phyloP scores from a whole-genome alignment of 1,140 invertebrate species.

The Delia radicum region DNA sequence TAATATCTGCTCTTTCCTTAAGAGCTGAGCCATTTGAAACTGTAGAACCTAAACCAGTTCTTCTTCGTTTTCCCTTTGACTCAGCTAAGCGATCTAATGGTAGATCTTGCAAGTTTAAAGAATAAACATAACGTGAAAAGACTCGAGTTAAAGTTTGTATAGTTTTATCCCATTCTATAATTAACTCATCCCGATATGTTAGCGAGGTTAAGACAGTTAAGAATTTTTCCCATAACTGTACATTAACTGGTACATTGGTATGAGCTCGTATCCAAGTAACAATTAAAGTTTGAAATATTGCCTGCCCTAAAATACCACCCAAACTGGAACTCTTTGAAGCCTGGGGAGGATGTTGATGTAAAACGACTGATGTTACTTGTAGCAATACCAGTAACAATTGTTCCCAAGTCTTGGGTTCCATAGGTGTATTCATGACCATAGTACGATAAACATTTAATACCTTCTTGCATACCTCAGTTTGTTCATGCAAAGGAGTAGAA shows the following conservation, averaged over 20 bases:
- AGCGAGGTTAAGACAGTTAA: slow-evolving; percentile 82
- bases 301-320: slow-evolving; percentile 74
- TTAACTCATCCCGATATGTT: slow-evolving; percentile 92
- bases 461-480: slow-evolving; percentile 94
- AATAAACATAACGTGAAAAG: slow-evolving; percentile 89
- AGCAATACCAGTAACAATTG: slow-evolving; percentile 83
- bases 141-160: slow-evolving; percentile 93
- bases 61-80: slow-evolving; percentile 74
- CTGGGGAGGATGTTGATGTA: slow-evolving; percentile 76
- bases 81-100: slow-evolving; percentile 83
- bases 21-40: slow-evolving; percentile 30
- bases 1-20: slow-evolving; percentile 32
- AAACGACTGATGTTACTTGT: slow-evolving; percentile 88
- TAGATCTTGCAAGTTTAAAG: slow-evolving; percentile 86
- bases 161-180: slow-evolving; percentile 98
- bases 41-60: slow-evolving; percentile 56
- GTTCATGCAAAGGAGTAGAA: slow-evolving; percentile 73
- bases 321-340: slow-evolving; percentile 55
- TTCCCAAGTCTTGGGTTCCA: slow-evolving; percentile 92
- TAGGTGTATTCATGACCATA: slow-evolving; percentile 94
- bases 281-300: slow-evolving; percentile 93
- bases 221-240: slow-evolving; percentile 93
- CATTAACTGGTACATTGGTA: slow-evolving; percentile 85
- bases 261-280: slow-evolving; percentile 99
- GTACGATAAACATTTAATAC: slow-evolving; percentile 96